Evolutionary conservation across 1,140 invertebrate genomes (phyloP).

Genomic region (Pachyrhynchus sulphureomaculatus): DNA sequence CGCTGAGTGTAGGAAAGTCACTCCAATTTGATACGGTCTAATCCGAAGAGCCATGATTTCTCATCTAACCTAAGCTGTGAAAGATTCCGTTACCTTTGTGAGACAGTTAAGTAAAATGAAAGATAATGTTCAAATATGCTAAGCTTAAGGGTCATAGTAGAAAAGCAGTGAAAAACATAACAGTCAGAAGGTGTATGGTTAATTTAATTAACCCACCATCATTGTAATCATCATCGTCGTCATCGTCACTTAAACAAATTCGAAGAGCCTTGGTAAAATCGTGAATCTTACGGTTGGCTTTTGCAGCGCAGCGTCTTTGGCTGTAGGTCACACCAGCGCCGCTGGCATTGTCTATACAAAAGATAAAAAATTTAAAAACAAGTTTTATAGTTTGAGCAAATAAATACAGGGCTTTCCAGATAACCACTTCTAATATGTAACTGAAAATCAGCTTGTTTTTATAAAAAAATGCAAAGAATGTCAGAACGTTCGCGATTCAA

Average conservation of each 20-base stretch:
- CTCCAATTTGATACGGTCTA: too few relatives aligned
- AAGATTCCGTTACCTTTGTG: too few relatives aligned
- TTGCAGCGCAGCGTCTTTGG: constrained; percentile 53
- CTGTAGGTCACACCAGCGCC: constrained; percentile 30
- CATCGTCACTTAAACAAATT: constrained; percentile 20
- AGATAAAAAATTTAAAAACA: background rate
- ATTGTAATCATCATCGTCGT: constrained; percentile 2
- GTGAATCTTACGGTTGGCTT: constrained; percentile 59
- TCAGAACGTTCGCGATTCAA: too few relatives aligned
- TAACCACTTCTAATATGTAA: too few relatives aligned
- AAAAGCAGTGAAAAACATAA: background rate
- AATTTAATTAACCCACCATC: constrained; percentile 43
- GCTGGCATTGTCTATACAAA: constrained; percentile 5
- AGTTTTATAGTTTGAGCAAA: background rate
- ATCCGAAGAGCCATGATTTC: too few relatives aligned
- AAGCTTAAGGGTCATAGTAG: background rate
- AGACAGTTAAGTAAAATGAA: too few relatives aligned
- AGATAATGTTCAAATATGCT: too few relatives aligned
- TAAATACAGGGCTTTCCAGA: too few relatives aligned
- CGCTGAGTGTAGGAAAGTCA: too few relatives aligned
- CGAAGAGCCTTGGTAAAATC: constrained; percentile 58
- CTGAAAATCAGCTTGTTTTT: too few relatives aligned
- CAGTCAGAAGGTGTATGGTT: background rate
- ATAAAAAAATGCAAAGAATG: too few relatives aligned
- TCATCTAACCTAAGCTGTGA: too few relatives aligned